phyloP scores from a whole-genome alignment of 2,888 invertebrate species.

The Fabriciana adippe region DNA sequence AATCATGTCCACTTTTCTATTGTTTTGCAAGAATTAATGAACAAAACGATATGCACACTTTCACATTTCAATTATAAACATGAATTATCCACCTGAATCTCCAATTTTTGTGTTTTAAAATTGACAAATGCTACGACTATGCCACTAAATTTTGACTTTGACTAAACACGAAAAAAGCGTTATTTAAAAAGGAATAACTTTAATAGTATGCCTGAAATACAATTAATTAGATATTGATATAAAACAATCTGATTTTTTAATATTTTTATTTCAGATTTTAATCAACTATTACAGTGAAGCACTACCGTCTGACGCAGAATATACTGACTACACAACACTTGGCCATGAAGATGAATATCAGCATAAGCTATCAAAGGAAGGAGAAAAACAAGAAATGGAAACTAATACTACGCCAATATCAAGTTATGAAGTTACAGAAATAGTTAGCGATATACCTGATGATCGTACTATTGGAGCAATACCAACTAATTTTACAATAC shows the following conservation, averaged over 20 bases:
- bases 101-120: no score
- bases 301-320: not conserved
- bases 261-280: slow-evolving; percentile 5
- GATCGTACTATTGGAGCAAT: slow-evolving; percentile 50
- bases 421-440: slow-evolving; percentile 63
- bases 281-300: slow-evolving; percentile 3
- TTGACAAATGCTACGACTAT: no score
- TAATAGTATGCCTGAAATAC: no score
- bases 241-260: not conserved
- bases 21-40: no score
- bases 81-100: no score
- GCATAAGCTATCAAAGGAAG: slow-evolving; percentile 10
- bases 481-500: slow-evolving; percentile 48
- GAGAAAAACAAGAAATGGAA: not conserved
- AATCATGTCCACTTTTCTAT: no score
- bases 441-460: slow-evolving; percentile 60
- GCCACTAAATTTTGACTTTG: no score
- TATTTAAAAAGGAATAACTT: no score
- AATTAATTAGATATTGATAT: no score
- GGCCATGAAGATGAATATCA: slow-evolving; percentile 17
- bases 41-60: no score
- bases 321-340: not conserved
- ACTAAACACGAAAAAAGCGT: no score
- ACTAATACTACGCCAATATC: slow-evolving; percentile 22
- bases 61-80: no score